Conservation (phyloP, 2,797 vertebrate species). For the Falco columbarius region DNA sequence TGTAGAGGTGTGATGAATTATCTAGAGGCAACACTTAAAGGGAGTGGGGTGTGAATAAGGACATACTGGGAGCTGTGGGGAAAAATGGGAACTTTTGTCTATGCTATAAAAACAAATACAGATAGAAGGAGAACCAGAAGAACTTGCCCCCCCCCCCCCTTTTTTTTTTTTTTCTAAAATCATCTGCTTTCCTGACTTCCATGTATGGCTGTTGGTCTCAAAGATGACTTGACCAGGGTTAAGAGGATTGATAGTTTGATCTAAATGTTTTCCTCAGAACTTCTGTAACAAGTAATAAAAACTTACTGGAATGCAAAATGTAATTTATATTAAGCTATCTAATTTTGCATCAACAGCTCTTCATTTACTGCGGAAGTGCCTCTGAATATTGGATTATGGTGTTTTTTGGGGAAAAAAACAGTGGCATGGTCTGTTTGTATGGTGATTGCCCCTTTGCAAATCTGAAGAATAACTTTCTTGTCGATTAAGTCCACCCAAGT, state of each 20-base stretch:
- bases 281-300: not conserved
- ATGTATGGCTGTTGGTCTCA: not conserved
- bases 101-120: not conserved
- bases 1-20: not conserved
- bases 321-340: not conserved
- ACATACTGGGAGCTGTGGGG: not conserved
- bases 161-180: not conserved
- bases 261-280: not conserved
- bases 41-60: not conserved
- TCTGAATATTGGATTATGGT: not conserved
- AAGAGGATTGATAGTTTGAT: not conserved
- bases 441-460: not conserved
- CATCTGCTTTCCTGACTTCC: not conserved
- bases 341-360: not conserved
- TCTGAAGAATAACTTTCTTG: not conserved
- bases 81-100: not conserved
- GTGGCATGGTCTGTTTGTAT: not conserved
- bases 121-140: not conserved
- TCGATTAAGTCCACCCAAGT: not conserved
- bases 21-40: not conserved
- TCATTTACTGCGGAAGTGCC: not conserved
- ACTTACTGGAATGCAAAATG: not conserved
- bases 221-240: not conserved
- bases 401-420: fast-evolving
- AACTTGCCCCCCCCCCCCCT: not conserved